Evolutionary conservation across 2,888 invertebrate genomes (phyloP).

Genomic region (Gymnocheta viridis): DNA sequence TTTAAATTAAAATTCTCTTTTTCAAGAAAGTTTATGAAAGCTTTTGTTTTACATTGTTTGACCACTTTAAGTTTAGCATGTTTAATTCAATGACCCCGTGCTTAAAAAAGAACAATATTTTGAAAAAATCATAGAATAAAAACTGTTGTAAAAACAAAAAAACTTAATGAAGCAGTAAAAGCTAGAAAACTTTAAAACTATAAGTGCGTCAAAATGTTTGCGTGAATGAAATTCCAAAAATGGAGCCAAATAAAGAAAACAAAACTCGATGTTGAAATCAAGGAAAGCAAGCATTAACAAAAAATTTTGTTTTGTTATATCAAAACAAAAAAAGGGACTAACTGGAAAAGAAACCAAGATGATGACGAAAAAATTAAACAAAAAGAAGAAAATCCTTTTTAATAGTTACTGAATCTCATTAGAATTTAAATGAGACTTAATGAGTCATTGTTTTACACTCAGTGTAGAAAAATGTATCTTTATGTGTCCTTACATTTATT

Average conservation of each 20-base stretch:
- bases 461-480: not conserved
- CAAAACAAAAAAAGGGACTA: constrained; percentile 31
- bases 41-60: constrained; percentile 29
- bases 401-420: constrained; percentile 82
- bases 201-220: constrained; percentile 29
- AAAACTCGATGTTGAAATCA: constrained; percentile 19
- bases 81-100: constrained; percentile 53
- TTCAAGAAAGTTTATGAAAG: constrained; percentile 14
- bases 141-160: constrained; percentile 58
- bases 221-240: constrained; percentile 35
- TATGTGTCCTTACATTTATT: not conserved
- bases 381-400: constrained; percentile 73
- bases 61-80: constrained; percentile 44
- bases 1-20: not conserved
- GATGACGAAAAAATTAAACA: constrained; percentile 13
- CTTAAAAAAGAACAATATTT: constrained; percentile 49
- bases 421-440: constrained; percentile 82
- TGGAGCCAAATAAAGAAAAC: constrained; percentile 15
- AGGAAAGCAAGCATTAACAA: constrained; percentile 35
- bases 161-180: constrained; percentile 68
- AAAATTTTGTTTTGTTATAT: too few relatives aligned
- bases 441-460: constrained; percentile 82
- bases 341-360: constrained; percentile 23
- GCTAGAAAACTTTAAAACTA: constrained; percentile 66
- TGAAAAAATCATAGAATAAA: constrained; percentile 44